phyloP scores from a whole-genome alignment of 2,888 invertebrate genomes.

The Caradrina kadenii region DNA sequence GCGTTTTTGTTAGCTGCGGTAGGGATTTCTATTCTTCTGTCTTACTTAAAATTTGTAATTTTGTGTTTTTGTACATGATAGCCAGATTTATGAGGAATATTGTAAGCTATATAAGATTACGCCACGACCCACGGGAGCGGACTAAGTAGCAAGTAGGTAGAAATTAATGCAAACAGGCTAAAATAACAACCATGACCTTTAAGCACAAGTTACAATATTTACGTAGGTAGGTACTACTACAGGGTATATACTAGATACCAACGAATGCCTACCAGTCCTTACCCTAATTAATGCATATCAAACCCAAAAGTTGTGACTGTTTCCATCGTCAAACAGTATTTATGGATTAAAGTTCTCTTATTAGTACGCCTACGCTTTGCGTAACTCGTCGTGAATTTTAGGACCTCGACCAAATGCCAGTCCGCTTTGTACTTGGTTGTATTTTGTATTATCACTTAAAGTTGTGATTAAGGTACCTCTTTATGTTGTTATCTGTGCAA shows the following conservation, averaged over 20 bases:
- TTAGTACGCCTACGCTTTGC: constrained; percentile 24
- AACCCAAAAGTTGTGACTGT: constrained; percentile 49
- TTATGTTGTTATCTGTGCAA: background rate
- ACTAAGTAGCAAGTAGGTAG: no score
- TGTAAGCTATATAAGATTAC: no score
- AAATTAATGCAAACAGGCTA: background rate
- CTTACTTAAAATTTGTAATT: no score
- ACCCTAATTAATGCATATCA: constrained; percentile 41
- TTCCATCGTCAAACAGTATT: constrained; percentile 42
- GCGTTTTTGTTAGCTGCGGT: no score
- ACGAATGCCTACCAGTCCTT: constrained; percentile 23
- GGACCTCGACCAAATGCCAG: background rate
- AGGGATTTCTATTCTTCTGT: no score
- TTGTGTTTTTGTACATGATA: no score
- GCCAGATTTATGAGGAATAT: no score
- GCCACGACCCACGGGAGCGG: no score
- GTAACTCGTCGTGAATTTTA: constrained; percentile 16
- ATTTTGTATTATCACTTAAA: constrained; percentile 11
- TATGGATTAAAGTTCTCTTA: constrained; percentile 47
- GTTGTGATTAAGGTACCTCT: constrained; percentile 1
- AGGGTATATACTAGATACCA: constrained; percentile 1
- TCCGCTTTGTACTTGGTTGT: constrained; percentile 4
- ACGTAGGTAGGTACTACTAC: background rate
- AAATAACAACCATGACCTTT: constrained; percentile 24
- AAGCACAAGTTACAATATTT: background rate